Percentiles rank a stretch among this genome's conserved stretches.
phyloP scores from a whole-genome alignment of 2,888 invertebrate species.

The Temnothorax rugatulus region DNA sequence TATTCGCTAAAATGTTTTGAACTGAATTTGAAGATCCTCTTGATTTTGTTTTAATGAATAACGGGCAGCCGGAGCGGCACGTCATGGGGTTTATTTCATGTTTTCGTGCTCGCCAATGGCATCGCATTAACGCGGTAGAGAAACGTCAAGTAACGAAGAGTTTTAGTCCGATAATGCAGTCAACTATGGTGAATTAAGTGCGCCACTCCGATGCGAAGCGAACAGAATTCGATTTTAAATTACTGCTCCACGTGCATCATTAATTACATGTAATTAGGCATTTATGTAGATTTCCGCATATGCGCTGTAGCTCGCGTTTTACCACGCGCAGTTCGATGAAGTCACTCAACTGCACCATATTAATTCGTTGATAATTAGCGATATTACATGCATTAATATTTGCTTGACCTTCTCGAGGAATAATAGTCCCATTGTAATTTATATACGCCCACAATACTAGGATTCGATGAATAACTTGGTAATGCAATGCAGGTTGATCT shows the following conservation, averaged over 20 bases:
- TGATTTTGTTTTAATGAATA: background rate
- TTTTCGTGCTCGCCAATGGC: background rate
- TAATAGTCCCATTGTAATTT: constrained; percentile 42
- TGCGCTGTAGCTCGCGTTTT: constrained; percentile 2
- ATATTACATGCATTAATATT: constrained; percentile 39
- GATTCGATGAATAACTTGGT: constrained; percentile 38
- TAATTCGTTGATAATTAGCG: constrained; percentile 25
- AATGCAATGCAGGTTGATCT: constrained; percentile 9
- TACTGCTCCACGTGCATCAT: background rate
- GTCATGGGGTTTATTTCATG: background rate
- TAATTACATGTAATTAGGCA: constrained; percentile 34
- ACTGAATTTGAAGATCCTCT: background rate
- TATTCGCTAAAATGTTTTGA: background rate
- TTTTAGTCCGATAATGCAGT: constrained; percentile 15
- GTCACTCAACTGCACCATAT: background rate
- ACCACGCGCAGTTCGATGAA: background rate
- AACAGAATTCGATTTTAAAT: constrained; percentile 29
- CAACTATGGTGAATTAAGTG: constrained; percentile 1
- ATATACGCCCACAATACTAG: constrained; percentile 26
- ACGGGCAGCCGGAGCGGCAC: background rate
- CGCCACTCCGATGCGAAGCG: background rate
- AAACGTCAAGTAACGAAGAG: background rate
- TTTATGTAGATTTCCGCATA: background rate
- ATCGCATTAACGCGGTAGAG: background rate
- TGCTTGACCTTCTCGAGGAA: constrained; percentile 27